Evolutionary conservation across 1,140 invertebrate genomes (phyloP).

Genomic region (Coenobita brevimanus): DNA sequence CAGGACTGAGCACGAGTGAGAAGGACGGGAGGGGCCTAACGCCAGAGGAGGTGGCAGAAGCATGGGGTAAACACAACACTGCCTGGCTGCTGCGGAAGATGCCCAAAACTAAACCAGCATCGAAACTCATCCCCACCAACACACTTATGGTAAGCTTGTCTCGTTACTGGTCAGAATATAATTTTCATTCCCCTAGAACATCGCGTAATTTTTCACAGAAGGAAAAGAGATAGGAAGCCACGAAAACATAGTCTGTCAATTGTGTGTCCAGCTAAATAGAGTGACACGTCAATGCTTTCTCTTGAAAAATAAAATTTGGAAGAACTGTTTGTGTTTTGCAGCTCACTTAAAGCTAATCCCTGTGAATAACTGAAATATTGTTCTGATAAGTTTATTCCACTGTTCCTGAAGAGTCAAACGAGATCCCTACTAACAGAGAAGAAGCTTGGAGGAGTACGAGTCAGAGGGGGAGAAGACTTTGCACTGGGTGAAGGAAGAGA

Average conservation of each 20-base stretch:
- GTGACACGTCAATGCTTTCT: too few species aligned
- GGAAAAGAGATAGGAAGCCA: too few species aligned
- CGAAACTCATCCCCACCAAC: background rate
- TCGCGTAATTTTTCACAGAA: too few species aligned
- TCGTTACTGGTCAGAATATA: too few species aligned
- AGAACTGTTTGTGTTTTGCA: too few species aligned
- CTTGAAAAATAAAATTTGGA: too few species aligned
- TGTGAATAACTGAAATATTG: background rate
- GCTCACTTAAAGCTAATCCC: too few species aligned
- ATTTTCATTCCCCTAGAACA: too few species aligned
- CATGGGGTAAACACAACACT: constrained; percentile 16
- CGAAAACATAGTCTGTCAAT: too few species aligned
- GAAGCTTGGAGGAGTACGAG: constrained; percentile 22
- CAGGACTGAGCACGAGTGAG: background rate
- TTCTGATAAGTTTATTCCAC: background rate
- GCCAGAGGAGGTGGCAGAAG: constrained; percentile 11
- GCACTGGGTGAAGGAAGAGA: background rate
- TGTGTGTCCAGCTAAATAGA: too few species aligned
- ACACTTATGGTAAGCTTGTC: constrained; percentile 6
- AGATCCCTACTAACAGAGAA: background rate
- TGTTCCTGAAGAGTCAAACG: background rate
- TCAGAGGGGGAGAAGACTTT: constrained; percentile 10
- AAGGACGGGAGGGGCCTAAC: background rate
- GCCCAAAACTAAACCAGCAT: background rate
- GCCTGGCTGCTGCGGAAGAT: constrained; percentile 35